Percentiles rank a stretch among this genome's conserved stretches.
Evolutionary conservation across 2,888 invertebrate species (phyloP).

Genomic region (Napeogenes inachia): DNA sequence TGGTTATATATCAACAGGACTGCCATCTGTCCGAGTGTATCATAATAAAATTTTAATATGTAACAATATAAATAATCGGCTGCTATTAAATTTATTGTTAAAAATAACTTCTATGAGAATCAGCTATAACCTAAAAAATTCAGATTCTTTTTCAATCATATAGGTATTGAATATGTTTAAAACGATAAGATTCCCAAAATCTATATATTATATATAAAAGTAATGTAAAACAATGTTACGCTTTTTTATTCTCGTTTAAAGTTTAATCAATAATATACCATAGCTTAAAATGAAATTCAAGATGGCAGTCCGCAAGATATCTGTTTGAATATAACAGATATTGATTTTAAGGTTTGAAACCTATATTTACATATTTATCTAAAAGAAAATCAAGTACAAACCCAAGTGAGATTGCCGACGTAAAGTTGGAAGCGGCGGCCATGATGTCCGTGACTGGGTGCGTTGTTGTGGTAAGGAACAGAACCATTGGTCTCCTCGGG

Average conservation of each 20-base stretch:
- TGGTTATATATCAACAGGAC: slow-evolving; percentile 24
- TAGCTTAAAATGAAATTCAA: slow-evolving; percentile 23
- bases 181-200: too few relatives aligned
- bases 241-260: background rate
- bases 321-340: slow-evolving; percentile 42
- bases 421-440: slow-evolving; percentile 94
- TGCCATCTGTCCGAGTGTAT: slow-evolving; percentile 13
- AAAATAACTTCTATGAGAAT: too few relatives aligned
- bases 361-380: slow-evolving; percentile 65
- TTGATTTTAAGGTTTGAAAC: slow-evolving; percentile 40
- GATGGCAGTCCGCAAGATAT: slow-evolving; percentile 30
- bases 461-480: slow-evolving; percentile 83
- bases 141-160: too few relatives aligned
- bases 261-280: slow-evolving; percentile 1
- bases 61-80: background rate
- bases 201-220: too few relatives aligned
- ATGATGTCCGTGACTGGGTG: slow-evolving; percentile 84
- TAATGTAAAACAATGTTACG: too few relatives aligned
- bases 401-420: slow-evolving; percentile 99
- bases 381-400: slow-evolving; percentile 78
- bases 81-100: too few relatives aligned
- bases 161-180: too few relatives aligned
- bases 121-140: too few relatives aligned
- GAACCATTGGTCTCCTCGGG: slow-evolving; percentile 83
- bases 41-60: background rate